phyloP scores from a whole-genome alignment of 2,113 vertebrate species.

The Panthera uncia region DNA sequence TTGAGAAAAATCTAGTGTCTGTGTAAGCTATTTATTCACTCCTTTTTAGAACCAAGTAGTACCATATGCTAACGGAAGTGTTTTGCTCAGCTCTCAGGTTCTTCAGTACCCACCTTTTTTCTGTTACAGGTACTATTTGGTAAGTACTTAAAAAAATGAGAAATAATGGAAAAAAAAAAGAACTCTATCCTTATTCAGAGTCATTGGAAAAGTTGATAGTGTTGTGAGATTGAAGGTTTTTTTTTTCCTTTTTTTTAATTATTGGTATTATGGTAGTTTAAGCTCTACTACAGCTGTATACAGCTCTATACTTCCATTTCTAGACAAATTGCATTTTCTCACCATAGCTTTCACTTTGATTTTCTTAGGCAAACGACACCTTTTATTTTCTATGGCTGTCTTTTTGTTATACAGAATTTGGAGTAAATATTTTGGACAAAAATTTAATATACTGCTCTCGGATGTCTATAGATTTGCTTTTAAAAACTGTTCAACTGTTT shows the following conservation, averaged over 20 bases:
- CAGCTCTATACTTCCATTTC: not conserved
- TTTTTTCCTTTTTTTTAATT: not conserved
- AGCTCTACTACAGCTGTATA: not conserved
- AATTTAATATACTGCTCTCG: not conserved
- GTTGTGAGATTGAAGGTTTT: not conserved
- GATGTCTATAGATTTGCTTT: not conserved
- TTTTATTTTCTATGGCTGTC: not conserved
- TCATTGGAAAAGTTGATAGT: not conserved
- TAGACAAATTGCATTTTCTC: not conserved
- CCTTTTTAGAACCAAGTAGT: not conserved
- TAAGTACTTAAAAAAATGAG: not conserved
- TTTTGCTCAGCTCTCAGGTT: not conserved
- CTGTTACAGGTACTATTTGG: not conserved
- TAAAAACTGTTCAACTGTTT: not conserved
- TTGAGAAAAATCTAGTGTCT: not conserved
- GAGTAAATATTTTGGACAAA: not conserved
- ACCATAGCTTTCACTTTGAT: not conserved
- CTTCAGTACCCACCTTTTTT: not conserved
- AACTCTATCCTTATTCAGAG: not conserved
- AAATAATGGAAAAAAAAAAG: not conserved
- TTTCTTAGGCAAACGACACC: not conserved
- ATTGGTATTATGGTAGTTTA: not conserved
- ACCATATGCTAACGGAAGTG: not conserved
- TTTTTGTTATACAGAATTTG: not conserved
- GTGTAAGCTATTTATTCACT: not conserved